Evolutionary conservation across 2,113 vertebrate species (phyloP), one percentile per base, ranked within the genome.

Genomic region (Muntiacus muntjak): DNA sequence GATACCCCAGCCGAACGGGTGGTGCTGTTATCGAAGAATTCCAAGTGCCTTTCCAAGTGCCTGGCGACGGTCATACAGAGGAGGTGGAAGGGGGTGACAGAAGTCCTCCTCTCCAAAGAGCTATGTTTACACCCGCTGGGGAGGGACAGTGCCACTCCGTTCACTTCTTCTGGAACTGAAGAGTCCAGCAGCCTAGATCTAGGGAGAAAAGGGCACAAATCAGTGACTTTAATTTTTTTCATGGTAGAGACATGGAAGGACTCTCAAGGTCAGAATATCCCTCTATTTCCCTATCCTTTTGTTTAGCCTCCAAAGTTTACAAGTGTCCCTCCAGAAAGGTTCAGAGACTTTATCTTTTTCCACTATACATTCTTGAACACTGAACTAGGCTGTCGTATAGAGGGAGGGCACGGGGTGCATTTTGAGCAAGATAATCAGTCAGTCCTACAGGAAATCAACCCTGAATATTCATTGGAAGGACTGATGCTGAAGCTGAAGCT

Each of bases 161-260:
- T 92, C 52, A 25, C 62, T n/a, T 82, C 86, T 55, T 88, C 89
- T 89, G 97, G 96, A 83, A 92, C 67, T 30, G 85, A 91, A 97
- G 62, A 83, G 87, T 94, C 13, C 94, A 92, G 19, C 57, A 79
- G 74, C 45, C 91, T 99, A 99, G 47, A 99, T 92, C 99, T 99
- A 86, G 52, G 95, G 36, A 67, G 52, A 84, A 81, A 96, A 74
- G 95, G 8, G 12, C 11, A 95, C 26, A 54, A 1, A 47, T 78
- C 40, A 83, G 36, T 30, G 15, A 92, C 57, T 62, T 79, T 5
- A 4, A 28, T 86, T 57, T 85, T 64, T 74, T 92, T 62, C 87
- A 54, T 3, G 15, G 23, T 28, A 58, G 14, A 93, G 81, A 82
- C 64, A 54, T 36, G 11, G 19, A 87, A 19, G 3, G 87, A 85